Base-by-base conservation (phyloP, 2,113 vertebrate genomes). In the Danionella cerebrum region DNA sequence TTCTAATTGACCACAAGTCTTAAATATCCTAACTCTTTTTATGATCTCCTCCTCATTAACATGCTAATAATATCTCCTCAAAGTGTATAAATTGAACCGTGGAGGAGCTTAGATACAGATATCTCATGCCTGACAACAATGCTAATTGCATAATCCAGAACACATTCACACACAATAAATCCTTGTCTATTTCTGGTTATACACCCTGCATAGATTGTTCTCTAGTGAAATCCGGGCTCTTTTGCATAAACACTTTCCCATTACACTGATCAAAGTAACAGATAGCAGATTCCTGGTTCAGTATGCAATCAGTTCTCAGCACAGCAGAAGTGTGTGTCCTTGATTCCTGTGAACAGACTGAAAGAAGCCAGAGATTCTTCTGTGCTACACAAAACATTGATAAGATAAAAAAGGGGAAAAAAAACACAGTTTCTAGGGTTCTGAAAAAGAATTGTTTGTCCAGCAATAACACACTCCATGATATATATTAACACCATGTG, bases 111-210 rank as follows among this genome's bases (percentile, higher is more conserved):
- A 64, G 59, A 48, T 21, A 64, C 42, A 64, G 29, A 45, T 60
- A 31, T 19, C 24, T 60, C 39, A 60, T 27, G 27, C 18, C 18
- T 76, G 77, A 80, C 75, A 74, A 51, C 65, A 72, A 25, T 73
- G 66, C 50, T 77, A 79, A 81, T 83, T 79, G 75, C 65, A 78
- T 72, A 57, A 77, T 72, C 79, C 67, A 74, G n/a, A 80, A 81
- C 48, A 35, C 13, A 31, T 63, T 65, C 44, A 2, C n/a, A n/a
- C 33, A 33, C n/a, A 6, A 68, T 75, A 84, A 82, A 82, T 77
- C 76, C 73, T 78, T 71, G 50, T 55, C 74, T 68, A 42, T 69
- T 71, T 70, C 44, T 75, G 29, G 65, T 38, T 39, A 45, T 33
- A 31, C 48, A 8, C n/a, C 18, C 12, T 35, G 2, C 29, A 19